Evolutionary conservation across 2,888 invertebrate genomes (phyloP).

Genomic region (Drosophila ezoana): DNA sequence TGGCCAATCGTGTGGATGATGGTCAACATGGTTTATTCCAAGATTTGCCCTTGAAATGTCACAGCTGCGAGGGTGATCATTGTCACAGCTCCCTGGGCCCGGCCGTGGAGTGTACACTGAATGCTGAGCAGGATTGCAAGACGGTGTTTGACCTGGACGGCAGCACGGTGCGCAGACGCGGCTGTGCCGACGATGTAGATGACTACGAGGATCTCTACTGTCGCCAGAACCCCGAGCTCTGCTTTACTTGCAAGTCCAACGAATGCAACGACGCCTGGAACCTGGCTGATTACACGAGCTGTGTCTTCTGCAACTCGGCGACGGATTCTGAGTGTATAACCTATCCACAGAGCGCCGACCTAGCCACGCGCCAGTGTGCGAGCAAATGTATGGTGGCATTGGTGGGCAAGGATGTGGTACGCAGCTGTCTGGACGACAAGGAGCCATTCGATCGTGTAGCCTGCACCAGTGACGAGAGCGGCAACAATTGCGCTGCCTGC

Average conservation of each 20-base stretch:
- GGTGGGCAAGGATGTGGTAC: constrained; percentile 61
- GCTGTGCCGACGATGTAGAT: constrained; percentile 81
- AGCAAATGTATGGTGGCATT: constrained; percentile 79
- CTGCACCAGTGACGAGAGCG: constrained; percentile 61
- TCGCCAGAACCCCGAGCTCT: constrained; percentile 65
- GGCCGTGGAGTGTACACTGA: constrained; percentile 55
- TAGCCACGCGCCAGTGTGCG: constrained; percentile 71
- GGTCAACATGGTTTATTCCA: constrained; percentile 81
- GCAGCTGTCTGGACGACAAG: constrained; percentile 82
- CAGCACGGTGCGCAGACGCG: constrained; percentile 69
- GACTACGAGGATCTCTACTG: constrained; percentile 80
- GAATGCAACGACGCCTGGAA: constrained; percentile 82
- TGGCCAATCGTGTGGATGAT: constrained; percentile 75
- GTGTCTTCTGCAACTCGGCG: constrained; percentile 76
- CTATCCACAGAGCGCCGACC: constrained; percentile 48
- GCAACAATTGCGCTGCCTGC: constrained; percentile 56
- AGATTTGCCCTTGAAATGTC: constrained; percentile 76
- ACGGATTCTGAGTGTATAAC: constrained; percentile 56
- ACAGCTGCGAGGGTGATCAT: constrained; percentile 74
- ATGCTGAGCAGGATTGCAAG: constrained; percentile 78
- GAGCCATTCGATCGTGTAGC: constrained; percentile 64
- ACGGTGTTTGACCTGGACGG: constrained; percentile 77
- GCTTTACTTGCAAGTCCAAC: constrained; percentile 82
- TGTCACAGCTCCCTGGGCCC: constrained; percentile 77
- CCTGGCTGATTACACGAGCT: constrained; percentile 60